A percentile compares a stretch with the other conserved stretches of the same genome.
These are phyloP conservation scores for Atherinomorus stipes DNA, from an alignment of 2,113 vertebrate genomes.

Conservation along the genomic window DNA sequence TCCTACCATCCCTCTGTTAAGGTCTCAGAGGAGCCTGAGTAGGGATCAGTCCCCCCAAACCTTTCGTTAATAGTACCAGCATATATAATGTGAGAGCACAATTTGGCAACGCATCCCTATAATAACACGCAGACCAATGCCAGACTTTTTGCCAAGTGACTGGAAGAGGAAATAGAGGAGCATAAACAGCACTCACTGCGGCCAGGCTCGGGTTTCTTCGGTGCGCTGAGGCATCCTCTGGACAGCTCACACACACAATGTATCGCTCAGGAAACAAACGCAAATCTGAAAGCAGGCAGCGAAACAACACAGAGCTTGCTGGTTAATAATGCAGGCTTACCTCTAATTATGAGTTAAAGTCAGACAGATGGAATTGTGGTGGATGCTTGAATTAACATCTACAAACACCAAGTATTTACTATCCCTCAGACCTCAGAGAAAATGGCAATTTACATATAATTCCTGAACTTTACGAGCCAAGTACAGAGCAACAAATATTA, in stretches of 20 bases:
- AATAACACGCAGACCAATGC: slow-evolving; percentile 71
- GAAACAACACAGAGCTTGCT: slow-evolving; percentile 64
- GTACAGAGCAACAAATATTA: slow-evolving; percentile 60
- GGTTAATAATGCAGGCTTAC: slow-evolving; percentile 68
- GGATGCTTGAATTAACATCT: slow-evolving; percentile 56
- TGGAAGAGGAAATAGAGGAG: slow-evolving; percentile 78
- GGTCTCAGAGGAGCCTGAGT: slow-evolving; percentile 13
- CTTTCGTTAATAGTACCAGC: slow-evolving; percentile 46
- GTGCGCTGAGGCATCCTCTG: slow-evolving; percentile 76
- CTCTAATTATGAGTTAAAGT: slow-evolving; percentile 65
- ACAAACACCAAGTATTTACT: slow-evolving; percentile 63
- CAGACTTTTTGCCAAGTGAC: slow-evolving; percentile 72
- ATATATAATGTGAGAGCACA: slow-evolving; percentile 66
- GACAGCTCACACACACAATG: slow-evolving; percentile 89
- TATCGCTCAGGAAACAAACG: slow-evolving; percentile 92
- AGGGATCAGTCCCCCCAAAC: slow-evolving; percentile 13
- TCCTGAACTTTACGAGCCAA: slow-evolving; percentile 60
- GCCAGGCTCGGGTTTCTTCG: slow-evolving; percentile 76
- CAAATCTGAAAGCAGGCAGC: slow-evolving; percentile 82
- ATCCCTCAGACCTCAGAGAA: slow-evolving; percentile 54
- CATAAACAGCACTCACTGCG: slow-evolving; percentile 86
- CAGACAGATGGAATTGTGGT: slow-evolving; percentile 65
- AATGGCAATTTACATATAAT: slow-evolving; percentile 61
- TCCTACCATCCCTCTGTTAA: slow-evolving; percentile 2
- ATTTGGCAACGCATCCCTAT: slow-evolving; percentile 70